A percentile compares a stretch with the other conserved stretches of the same genome.
Conservation (phyloP, 2,888 invertebrate species). For the Asteroscopus sphinx region DNA sequence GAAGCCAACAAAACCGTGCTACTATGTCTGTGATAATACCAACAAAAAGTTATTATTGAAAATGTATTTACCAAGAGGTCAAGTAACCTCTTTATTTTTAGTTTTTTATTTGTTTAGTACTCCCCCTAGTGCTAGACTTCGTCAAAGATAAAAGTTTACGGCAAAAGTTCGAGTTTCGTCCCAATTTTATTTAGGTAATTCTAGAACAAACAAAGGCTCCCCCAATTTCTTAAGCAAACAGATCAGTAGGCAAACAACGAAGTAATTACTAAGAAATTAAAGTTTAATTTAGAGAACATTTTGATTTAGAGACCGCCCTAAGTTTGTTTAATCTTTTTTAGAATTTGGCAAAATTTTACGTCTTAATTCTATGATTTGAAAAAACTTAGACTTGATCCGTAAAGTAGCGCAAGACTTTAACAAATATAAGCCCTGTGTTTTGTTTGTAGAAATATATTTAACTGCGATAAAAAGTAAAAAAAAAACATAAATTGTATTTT, state of each 20-base stretch:
- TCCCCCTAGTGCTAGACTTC: conserved; percentile 19
- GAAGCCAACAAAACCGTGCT: no score
- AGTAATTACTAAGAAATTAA: conserved; percentile 43
- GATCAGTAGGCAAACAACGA: conserved; percentile 22
- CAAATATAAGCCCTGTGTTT: no score
- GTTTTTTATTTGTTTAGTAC: conserved; percentile 25
- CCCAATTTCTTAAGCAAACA: conserved; percentile 28
- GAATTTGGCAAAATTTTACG: conserved; percentile 8
- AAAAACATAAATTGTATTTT: no score
- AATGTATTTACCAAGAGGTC: conserved; percentile 31
- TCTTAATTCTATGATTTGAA: no score
- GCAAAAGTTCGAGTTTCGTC: conserved; percentile 30
- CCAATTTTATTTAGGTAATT: conserved; percentile 23
- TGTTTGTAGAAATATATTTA: no score
- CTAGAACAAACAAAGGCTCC: conserved; percentile 28
- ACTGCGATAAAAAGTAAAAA: no score
- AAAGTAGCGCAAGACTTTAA: no score
- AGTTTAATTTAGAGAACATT: conserved; percentile 27
- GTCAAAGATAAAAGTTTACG: conserved; percentile 39
- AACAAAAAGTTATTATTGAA: conserved; percentile 12
- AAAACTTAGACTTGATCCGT: no score
- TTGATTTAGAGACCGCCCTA: conserved; percentile 4
- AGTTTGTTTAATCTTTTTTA: conserved; percentile 1
- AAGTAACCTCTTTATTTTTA: conserved; percentile 21
- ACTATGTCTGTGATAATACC: background rate